Base-by-base conservation (phyloP, 2,888 invertebrate genomes). In the Netelia melanura region DNA sequence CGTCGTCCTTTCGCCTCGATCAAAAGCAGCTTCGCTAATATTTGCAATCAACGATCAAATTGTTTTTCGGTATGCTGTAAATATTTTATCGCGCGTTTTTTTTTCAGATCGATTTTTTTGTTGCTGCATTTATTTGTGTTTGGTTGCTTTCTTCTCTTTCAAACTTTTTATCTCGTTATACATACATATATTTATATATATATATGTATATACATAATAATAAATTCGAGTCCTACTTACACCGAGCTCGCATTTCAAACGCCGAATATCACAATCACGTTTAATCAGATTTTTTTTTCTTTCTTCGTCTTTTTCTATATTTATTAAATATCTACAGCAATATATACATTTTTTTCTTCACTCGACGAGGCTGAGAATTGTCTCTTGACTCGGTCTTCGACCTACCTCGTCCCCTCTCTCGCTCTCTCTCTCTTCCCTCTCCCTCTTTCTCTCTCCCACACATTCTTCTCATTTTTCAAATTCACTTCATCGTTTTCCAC, bases 221-320 rank as follows among this genome's bases (percentile, higher is more conserved):
- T 88, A 76, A 72, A 87, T 88, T 86, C 84, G 83, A 84, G 74
- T 85, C 88, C 86, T 89, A 89, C 86, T 88, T 89, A 90, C 86
- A 89, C 88, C 90, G 89, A 90, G 88, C 89, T 90, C 90, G 91
- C 91, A 92, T 91, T 91, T 90, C 89, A 91, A 91, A 92, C 91
- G 91, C 91, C 92, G 91, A 88, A 90, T 93, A 93, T 93, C 93
- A 92, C 93, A 92, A 92, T 92, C 91, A 92, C 90, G 91, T 91
- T 91, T 90, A 92, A 30, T 90, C 90, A 86, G 30, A 30, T 77
- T 77, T 58, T 58, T 58, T 23, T 83, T 68, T 17, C 17, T 17
- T 17, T 17, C 56, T 81, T 84, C 77, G 68, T 78, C 62, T 65
- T 54, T 77, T 81, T 71, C 17, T 70, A 43, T 68, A 23, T 64